Evolutionary conservation across 2,113 vertebrate genomes (phyloP).

Genomic region (Campylorhamphus procurvoides): DNA sequence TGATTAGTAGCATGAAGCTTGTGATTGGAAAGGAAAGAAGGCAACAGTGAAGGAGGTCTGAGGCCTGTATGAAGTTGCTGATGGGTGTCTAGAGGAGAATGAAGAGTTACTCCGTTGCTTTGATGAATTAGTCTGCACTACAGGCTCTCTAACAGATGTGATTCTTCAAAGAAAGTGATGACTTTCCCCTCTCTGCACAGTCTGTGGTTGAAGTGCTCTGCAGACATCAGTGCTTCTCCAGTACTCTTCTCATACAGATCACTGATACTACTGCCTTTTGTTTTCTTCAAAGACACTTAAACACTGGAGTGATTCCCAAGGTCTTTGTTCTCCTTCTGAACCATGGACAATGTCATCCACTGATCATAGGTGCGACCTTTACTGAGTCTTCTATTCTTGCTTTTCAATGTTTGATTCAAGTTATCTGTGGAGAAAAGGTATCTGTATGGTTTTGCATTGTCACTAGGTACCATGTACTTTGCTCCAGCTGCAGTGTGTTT

Average conservation of each 20-base stretch:
- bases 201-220: not conserved
- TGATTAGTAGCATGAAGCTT: not conserved
- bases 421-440: not conserved
- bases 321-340: not conserved
- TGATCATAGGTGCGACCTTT: not conserved
- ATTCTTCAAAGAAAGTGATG: not conserved
- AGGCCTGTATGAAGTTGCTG: not conserved
- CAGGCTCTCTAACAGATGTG: not conserved
- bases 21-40: not conserved
- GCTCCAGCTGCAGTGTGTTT: not conserved
- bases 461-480: not conserved
- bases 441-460: not conserved
- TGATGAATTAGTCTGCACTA: not conserved
- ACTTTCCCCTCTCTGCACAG: not conserved
- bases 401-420: not conserved
- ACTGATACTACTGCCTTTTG: not conserved
- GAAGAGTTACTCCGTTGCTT: not conserved
- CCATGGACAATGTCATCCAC: not conserved
- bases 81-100: not conserved
- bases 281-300: not conserved
- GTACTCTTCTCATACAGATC: not conserved
- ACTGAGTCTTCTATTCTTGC: not conserved
- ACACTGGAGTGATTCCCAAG: not conserved
- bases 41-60: not conserved
- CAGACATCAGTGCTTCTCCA: not conserved